phyloP scores from a whole-genome alignment of 1,140 invertebrate genomes.

The Dendroctonus valens region DNA sequence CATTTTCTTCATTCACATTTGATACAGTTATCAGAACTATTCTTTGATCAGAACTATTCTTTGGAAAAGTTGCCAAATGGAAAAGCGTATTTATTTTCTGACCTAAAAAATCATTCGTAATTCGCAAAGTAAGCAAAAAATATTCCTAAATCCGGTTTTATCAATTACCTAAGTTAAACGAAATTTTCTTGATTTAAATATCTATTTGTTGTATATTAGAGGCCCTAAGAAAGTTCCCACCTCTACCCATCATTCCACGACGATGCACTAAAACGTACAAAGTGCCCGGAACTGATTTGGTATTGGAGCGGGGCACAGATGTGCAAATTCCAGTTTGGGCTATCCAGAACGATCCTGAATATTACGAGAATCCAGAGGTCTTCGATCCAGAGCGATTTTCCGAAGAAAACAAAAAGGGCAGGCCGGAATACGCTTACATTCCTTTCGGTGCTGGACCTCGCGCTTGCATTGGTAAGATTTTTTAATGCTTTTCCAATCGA shows the following conservation, averaged over 20 bases:
- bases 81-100: neutral
- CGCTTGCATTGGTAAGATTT: conserved; percentile 45
- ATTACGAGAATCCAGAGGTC: conserved; percentile 16
- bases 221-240: conserved; percentile 58
- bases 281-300: conserved; percentile 25
- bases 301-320: conserved; percentile 4
- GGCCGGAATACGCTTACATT: conserved; percentile 3
- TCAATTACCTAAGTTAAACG: neutral
- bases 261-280: conserved; percentile 55
- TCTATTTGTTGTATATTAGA: conserved; percentile 49
- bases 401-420: neutral
- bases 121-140: too few species aligned
- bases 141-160: too few species aligned
- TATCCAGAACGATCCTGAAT: conserved; percentile 17
- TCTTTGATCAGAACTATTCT: conserved; percentile 14
- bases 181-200: neutral
- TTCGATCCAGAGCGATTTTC: conserved; percentile 22
- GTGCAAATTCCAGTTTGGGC: conserved; percentile 7
- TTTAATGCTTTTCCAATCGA: too few species aligned
- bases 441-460: conserved; percentile 23
- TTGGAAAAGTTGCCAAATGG: neutral
- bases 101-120: conserved; percentile 27
- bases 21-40: conserved; percentile 34
- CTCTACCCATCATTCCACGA: conserved; percentile 53
- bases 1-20: too few species aligned